Percentiles rank a stretch among this genome's conserved stretches.
Evolutionary conservation across 2,888 invertebrate genomes (phyloP).

Genomic region (Anorthoa munda): DNA sequence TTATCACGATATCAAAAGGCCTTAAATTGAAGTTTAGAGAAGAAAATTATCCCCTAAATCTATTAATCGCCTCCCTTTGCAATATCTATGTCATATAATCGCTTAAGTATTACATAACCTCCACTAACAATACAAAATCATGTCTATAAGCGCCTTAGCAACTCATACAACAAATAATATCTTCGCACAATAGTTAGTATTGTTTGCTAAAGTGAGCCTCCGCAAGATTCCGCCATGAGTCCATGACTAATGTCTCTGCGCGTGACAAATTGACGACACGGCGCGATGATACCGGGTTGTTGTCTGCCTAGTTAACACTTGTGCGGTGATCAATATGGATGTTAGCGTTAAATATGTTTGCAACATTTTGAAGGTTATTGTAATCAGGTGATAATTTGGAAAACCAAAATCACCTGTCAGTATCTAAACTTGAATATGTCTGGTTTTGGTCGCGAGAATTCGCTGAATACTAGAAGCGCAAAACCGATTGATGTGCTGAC

Average conservation of each 20-base stretch:
- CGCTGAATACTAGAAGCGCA: no score
- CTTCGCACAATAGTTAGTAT: conserved; percentile 26
- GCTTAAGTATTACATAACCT: conserved; percentile 1
- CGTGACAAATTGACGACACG: conserved; percentile 45
- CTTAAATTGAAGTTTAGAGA: neutral
- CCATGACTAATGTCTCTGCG: conserved; percentile 42
- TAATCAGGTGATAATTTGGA: no score
- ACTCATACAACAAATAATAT: conserved; percentile 29
- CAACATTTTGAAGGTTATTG: no score
- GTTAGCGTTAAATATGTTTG: neutral
- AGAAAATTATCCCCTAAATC: neutral
- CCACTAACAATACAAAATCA: neutral
- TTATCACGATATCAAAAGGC: no score
- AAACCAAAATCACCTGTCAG: no score
- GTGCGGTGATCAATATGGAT: conserved; percentile 16
- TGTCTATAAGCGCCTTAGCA: conserved; percentile 6
- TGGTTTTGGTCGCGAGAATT: no score
- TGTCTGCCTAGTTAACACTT: conserved; percentile 2
- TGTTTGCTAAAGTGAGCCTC: conserved; percentile 32
- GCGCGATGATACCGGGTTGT: conserved; percentile 18
- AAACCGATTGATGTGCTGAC: no score
- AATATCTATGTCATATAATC: neutral
- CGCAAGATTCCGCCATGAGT: conserved; percentile 29
- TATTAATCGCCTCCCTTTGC: neutral
- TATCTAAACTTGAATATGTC: no score